Evolutionary conservation across 2,113 vertebrate species (phyloP), one percentile per base, ranked within the genome.

Genomic region (Sakesphorus luctuosus): DNA sequence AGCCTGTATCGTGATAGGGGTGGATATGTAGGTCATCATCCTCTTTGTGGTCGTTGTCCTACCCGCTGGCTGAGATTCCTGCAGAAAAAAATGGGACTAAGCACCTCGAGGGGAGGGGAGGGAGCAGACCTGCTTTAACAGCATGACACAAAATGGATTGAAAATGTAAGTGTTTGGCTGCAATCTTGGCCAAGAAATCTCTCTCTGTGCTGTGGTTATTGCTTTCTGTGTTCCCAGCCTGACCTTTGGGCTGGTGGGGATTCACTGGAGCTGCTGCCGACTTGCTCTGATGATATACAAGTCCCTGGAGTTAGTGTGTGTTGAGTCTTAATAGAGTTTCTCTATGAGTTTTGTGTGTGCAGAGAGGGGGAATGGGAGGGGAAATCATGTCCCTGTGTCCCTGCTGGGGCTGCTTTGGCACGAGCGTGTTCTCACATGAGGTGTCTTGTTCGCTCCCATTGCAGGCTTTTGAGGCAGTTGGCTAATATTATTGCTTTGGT

Each of bases 341-440:
- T 67, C 36, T 14, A 8, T 8, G 49, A 83, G 46, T 61, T 84
- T 69, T 2, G 0, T 25, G 36, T 6, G 1, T 1, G 8, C 12
- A 24, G 71, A 36, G 73, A 19, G 31, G 25, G 66, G 59, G 23
- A 44, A 13, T 0, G 0, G 43, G 24, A 52, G 18, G 40, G 46
- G 35, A 35, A 50, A 50, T 38, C 13, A 18, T 5, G 35, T 89
- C 33, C 36, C 29, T 2, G 28, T 55, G 24, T 44, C 52, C 24
- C 35, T 3, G 3, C 55, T 29, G 0, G 0, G 2, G 29, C n/a
- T 29, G 55, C 43, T 50, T 40, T 69, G 29, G 24, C 40, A 66
- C 0, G 0, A 36, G 31, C 23, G 1, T 0, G 1, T 69, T 31
- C 61, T 83, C 14, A 4, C 4, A 6, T 4, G 1, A 4, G 44